These are phyloP conservation scores for Masticophis lateralis DNA, from an alignment of 2,797 vertebrate genomes.

Conservation along the genomic window DNA sequence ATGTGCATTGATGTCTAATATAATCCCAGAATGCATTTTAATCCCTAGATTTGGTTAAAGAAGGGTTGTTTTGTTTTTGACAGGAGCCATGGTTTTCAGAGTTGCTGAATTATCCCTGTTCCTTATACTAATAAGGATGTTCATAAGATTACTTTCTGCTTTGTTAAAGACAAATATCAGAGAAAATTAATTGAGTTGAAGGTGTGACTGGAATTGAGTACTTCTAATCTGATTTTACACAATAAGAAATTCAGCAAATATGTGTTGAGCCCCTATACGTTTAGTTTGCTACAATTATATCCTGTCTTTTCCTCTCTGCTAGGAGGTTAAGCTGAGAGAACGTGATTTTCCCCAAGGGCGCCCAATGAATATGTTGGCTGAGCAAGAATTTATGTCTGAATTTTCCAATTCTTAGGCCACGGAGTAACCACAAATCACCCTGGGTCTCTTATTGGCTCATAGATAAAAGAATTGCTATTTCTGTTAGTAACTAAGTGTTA, in stretches of 20 bases:
- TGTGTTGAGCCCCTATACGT: neutral
- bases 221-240: neutral
- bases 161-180: neutral
- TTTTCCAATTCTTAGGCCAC: neutral
- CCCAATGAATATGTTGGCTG: neutral
- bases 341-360: neutral
- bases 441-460: neutral
- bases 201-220: neutral
- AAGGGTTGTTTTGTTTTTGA: neutral
- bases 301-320: neutral
- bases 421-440: neutral
- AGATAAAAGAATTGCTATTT: neutral
- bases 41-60: neutral
- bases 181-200: neutral
- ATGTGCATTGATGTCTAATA: neutral
- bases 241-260: neutral
- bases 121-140: neutral
- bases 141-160: neutral
- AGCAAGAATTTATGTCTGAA: too few relatives aligned
- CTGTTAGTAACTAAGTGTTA: neutral
- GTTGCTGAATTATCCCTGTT: neutral
- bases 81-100: neutral
- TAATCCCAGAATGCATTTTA: neutral
- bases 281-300: neutral
- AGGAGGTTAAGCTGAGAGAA: neutral